phyloP scores from a whole-genome alignment of 2,888 invertebrate genomes.

The Metacarcinus magister region DNA sequence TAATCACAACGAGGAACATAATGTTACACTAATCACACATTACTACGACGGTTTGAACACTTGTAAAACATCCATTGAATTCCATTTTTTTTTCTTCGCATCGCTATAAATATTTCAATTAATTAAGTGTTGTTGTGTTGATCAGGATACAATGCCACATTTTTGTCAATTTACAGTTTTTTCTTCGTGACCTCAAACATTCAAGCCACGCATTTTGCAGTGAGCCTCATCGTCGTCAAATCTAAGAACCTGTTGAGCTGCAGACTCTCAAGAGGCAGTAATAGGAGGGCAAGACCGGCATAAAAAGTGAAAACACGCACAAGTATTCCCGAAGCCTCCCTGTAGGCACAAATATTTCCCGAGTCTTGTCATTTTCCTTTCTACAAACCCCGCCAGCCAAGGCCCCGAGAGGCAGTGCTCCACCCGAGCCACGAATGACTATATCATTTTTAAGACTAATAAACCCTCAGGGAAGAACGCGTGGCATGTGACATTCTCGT shows the following conservation, averaged over 20 bases:
- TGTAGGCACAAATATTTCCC: conserved; percentile 5
- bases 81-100: neutral
- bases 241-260: neutral
- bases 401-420: conserved; percentile 22
- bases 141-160: neutral
- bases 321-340: conserved; percentile 30
- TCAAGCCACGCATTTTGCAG: neutral
- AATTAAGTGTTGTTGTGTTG: neutral
- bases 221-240: neutral
- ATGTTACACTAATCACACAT: neutral
- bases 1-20: neutral
- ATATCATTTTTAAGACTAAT: conserved; percentile 66
- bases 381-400: conserved; percentile 32
- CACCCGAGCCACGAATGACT: conserved; percentile 62
- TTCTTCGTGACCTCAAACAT: neutral
- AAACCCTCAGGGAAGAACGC: conserved; percentile 65
- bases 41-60: neutral
- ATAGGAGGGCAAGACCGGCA: conserved; percentile 18
- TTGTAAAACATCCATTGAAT: neutral
- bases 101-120: neutral
- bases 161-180: neutral
- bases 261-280: neutral
- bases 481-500: conserved; percentile 64
- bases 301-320: conserved; percentile 38
- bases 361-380: neutral